These are phyloP conservation scores for Heliornis fulica DNA, from an alignment of 2,113 vertebrate genomes.

Conservation along the genomic window DNA sequence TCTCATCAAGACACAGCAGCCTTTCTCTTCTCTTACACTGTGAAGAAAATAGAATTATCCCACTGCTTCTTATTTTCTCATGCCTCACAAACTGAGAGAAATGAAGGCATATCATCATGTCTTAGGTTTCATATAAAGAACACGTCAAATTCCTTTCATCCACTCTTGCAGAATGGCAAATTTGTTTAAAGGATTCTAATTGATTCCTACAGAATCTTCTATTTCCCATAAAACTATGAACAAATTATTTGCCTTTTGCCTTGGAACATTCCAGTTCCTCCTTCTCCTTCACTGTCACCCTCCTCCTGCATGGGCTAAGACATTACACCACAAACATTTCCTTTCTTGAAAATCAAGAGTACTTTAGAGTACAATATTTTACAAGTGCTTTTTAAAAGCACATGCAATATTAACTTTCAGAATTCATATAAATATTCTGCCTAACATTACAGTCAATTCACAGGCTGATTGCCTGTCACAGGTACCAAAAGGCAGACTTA, in stretches of 20 bases:
- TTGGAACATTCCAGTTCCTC: neutral
- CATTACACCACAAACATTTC: accelerated
- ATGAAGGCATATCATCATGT: neutral
- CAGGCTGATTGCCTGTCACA: neutral
- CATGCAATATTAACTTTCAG: neutral
- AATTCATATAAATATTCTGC: neutral
- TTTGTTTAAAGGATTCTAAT: neutral
- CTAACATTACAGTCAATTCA: neutral
- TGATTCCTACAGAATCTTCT: neutral
- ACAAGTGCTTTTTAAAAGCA: neutral
- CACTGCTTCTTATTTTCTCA: conserved; percentile 9
- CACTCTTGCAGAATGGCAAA: neutral
- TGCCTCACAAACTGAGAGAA: conserved; percentile 15
- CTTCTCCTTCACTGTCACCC: neutral
- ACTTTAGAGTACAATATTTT: neutral
- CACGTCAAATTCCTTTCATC: neutral
- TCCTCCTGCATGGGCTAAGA: neutral
- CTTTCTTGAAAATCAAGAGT: neutral
- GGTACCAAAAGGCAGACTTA: neutral
- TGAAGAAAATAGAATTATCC: conserved; percentile 46
- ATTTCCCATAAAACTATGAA: neutral
- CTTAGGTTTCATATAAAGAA: neutral
- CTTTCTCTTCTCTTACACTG: neutral
- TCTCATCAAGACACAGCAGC: conserved; percentile 30
- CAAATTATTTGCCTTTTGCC: neutral